phyloP scores from a whole-genome alignment of 2,888 invertebrate genomes.

The Aromia moschata region DNA sequence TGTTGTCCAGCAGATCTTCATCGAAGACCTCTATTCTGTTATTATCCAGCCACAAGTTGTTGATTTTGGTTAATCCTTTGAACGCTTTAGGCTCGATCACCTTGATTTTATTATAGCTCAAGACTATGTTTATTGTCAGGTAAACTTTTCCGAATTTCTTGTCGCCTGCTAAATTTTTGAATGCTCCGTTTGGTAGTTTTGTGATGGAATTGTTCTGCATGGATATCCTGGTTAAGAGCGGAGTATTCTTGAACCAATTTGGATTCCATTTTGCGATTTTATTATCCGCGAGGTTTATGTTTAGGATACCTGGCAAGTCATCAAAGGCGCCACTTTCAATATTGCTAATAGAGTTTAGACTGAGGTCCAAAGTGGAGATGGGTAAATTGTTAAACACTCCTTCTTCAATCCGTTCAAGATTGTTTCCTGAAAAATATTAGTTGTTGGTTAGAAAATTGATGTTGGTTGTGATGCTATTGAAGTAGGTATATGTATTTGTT shows the following conservation, averaged over 20 bases:
- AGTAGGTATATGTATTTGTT: too few species aligned
- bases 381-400: slow-evolving; percentile 46
- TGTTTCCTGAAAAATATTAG: too few species aligned
- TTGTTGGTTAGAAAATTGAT: too few species aligned
- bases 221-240: slow-evolving; percentile 45
- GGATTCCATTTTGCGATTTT: slow-evolving; percentile 43
- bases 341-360: slow-evolving; percentile 39
- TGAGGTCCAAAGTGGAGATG: slow-evolving; percentile 44
- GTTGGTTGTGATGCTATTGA: too few species aligned
- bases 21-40: slow-evolving; percentile 43
- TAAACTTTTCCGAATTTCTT: slow-evolving; percentile 42
- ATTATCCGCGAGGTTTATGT: slow-evolving; percentile 49
- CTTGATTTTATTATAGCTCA: slow-evolving; percentile 50
- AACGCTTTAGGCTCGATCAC: slow-evolving; percentile 45
- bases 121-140: slow-evolving; percentile 46
- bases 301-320: slow-evolving; percentile 42
- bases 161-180: slow-evolving; percentile 44
- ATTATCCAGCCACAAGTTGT: slow-evolving; percentile 51
- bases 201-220: slow-evolving; percentile 49
- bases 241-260: slow-evolving; percentile 49
- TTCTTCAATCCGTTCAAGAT: slow-evolving; percentile 41
- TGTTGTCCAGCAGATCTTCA: slow-evolving; percentile 38
- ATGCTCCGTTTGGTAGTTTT: slow-evolving; percentile 45
- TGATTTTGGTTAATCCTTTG: slow-evolving; percentile 44
- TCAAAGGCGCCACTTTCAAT: slow-evolving; percentile 44